Evolutionary conservation across 2,113 vertebrate species (phyloP).

Genomic region (Aleadryas rufinucha): DNA sequence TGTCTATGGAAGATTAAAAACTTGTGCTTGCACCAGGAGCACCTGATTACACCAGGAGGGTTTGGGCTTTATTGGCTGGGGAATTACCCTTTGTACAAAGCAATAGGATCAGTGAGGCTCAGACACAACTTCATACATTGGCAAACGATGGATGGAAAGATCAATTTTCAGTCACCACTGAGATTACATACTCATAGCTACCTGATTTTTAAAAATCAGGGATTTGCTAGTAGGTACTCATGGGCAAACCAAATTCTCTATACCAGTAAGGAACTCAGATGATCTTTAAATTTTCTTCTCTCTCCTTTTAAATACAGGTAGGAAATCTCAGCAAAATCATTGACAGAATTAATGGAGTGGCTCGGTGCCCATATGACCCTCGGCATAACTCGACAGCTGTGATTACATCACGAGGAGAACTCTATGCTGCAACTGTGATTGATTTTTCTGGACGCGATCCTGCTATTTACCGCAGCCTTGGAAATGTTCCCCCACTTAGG

Average conservation of each 20-base stretch:
- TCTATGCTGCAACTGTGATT: constrained; percentile 95
- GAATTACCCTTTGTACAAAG: neutral
- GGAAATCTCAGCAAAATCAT: constrained; percentile 90
- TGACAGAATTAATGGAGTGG: constrained; percentile 94
- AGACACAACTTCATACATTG: neutral
- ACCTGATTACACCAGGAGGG: neutral
- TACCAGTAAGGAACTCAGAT: neutral
- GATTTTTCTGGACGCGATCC: constrained; percentile 98
- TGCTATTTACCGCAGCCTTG: constrained; percentile 97
- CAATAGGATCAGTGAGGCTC: neutral
- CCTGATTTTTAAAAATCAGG: neutral
- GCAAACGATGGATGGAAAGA: neutral
- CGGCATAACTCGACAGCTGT: constrained; percentile 97
- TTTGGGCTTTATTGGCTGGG: neutral
- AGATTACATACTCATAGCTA: neutral
- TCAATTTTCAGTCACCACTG: neutral
- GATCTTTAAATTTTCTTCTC: neutral
- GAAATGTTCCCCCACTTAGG: constrained; percentile 89
- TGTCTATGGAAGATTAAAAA: neutral
- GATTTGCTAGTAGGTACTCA: neutral
- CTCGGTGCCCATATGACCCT: constrained; percentile 95
- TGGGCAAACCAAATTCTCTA: neutral
- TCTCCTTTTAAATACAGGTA: constrained; percentile 75
- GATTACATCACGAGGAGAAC: constrained; percentile 92
- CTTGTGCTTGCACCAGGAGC: neutral